Evolutionary conservation across 1,140 invertebrate genomes (phyloP).

Genomic region (Aphis craccivora): DNA sequence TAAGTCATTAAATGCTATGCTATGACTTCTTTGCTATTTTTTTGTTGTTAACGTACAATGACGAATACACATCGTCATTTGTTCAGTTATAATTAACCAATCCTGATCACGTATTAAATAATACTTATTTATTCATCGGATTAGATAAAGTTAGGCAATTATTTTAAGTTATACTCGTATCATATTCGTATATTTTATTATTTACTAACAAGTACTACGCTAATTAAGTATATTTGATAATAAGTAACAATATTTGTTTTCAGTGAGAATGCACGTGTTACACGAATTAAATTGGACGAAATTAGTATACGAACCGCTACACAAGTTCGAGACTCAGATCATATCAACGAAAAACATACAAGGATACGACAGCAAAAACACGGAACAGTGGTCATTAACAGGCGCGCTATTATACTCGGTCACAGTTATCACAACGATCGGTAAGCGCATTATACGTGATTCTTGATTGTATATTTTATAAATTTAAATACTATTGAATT

Average conservation of each 20-base stretch:
- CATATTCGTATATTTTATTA: background rate
- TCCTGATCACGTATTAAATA: no score
- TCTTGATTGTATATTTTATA: background rate
- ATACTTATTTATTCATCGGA: no score
- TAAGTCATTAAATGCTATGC: no score
- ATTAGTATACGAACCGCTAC: constrained; percentile 76
- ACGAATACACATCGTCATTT: background rate
- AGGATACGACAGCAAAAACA: constrained; percentile 60
- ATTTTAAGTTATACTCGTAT: no score
- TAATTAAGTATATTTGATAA: background rate
- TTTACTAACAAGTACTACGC: background rate
- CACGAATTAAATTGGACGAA: constrained; percentile 84
- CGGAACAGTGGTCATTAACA: constrained; percentile 76
- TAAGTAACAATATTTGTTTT: constrained; percentile 62
- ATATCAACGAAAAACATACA: constrained; percentile 73
- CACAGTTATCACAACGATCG: constrained; percentile 85
- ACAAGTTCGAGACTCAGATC: constrained; percentile 78
- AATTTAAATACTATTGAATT: background rate
- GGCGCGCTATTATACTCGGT: constrained; percentile 82
- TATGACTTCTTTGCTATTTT: background rate
- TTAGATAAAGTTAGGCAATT: no score
- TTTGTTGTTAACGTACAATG: background rate
- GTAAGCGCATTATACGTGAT: constrained; percentile 65
- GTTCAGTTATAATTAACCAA: no score
- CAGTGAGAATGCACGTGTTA: constrained; percentile 81